Conservation (phyloP, 2,888 invertebrate species). For the Drosophila diplacantha region DNA sequence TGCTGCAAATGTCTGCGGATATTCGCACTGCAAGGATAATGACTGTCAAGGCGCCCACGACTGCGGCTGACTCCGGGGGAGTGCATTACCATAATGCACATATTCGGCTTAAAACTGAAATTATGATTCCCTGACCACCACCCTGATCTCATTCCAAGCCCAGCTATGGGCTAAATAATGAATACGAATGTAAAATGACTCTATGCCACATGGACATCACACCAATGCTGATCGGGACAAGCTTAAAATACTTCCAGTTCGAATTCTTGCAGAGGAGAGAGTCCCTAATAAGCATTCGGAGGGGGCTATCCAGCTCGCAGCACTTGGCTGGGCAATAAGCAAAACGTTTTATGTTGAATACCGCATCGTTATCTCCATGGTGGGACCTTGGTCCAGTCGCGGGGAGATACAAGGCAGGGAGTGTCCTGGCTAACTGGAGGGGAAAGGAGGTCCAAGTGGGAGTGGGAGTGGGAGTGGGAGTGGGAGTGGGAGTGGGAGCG, state of each 20-base stretch:
- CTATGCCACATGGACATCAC: neutral
- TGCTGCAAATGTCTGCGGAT: conserved; percentile 25
- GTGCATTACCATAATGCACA: conserved; percentile 8
- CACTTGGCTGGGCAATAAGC: conserved; percentile 33
- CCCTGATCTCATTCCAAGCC: neutral
- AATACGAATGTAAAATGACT: neutral
- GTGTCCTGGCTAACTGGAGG: neutral
- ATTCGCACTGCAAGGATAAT: conserved; percentile 12
- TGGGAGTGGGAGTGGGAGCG: neutral
- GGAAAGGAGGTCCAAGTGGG: neutral
- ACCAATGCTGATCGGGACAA: neutral
- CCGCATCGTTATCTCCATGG: conserved; percentile 50
- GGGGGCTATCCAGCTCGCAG: conserved; percentile 2
- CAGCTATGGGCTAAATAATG: neutral
- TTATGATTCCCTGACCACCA: neutral
- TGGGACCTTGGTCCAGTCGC: conserved; percentile 1
- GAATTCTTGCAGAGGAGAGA: neutral
- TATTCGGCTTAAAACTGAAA: conserved; percentile 2
- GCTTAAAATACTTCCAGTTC: neutral
- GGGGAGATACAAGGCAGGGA: neutral
- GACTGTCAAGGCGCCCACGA: conserved; percentile 2
- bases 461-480: neutral
- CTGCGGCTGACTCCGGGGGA: neutral
- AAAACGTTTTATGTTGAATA: conserved; percentile 53
- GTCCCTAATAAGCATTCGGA: conserved; percentile 2